A percentile compares a stretch with the other conserved stretches of the same genome.
Evolutionary conservation across 2,888 invertebrate genomes (phyloP).

Genomic region (Spatulosminthurus flaviceps): DNA sequence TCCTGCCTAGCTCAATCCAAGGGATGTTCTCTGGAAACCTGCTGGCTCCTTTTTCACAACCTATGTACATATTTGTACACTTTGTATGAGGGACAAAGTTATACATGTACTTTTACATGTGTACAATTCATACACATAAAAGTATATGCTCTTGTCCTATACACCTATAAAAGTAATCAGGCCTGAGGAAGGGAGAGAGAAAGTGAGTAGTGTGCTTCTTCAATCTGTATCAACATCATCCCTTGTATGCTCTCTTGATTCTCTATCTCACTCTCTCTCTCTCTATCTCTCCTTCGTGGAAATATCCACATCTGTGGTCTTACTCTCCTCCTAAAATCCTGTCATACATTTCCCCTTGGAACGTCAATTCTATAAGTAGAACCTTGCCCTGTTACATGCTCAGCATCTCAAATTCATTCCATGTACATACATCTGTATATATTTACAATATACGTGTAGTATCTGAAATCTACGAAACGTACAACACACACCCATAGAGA

Average conservation of each 20-base stretch:
- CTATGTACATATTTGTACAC: no score
- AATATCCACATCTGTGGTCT: slow-evolving; percentile 13
- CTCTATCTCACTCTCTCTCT: no score
- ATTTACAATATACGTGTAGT: background rate
- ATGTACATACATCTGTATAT: background rate
- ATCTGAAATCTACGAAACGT: background rate
- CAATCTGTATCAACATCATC: no score
- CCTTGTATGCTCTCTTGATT: no score
- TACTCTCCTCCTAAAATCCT: background rate
- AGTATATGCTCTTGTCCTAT: no score
- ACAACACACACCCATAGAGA: background rate
- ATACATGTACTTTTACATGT: no score
- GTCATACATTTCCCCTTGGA: background rate
- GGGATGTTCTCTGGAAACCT: no score
- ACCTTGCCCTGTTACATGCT: background rate
- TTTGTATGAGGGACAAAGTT: no score
- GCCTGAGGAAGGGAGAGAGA: background rate
- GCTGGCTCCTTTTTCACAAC: no score
- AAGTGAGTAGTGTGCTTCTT: background rate
- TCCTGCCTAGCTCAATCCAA: no score
- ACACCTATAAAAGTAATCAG: no score
- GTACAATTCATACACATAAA: no score
- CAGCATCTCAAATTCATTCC: background rate
- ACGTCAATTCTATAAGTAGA: background rate
- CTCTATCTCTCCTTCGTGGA: background rate